A percentile compares a stretch with the other conserved stretches of the same genome.
Evolutionary conservation across 2,797 vertebrate species (phyloP).

Genomic region (Brachyalestes nurse): DNA sequence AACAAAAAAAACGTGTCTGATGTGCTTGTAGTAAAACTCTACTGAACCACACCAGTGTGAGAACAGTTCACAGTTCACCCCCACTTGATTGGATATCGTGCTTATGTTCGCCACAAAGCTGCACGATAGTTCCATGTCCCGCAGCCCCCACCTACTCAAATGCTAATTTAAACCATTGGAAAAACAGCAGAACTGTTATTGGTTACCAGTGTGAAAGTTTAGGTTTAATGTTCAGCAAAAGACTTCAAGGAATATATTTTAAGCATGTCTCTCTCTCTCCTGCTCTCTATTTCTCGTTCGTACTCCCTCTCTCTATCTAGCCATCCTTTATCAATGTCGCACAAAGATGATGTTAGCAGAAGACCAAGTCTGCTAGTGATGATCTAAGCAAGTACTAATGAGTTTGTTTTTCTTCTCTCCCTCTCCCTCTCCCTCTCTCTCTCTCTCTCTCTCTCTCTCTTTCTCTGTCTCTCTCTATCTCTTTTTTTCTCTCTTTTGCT

Average conservation of each 20-base stretch:
- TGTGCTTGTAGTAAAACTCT: too few species aligned
- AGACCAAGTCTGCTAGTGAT: neutral
- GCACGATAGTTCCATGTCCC: too few species aligned
- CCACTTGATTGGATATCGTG: constrained; percentile 25
- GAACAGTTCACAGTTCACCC: too few species aligned
- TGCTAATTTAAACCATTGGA: constrained; percentile 28
- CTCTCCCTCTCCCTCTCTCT: constrained; percentile 1
- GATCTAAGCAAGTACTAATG: neutral
- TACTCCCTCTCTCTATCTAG: neutral
- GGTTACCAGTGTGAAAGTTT: neutral
- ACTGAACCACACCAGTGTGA: too few species aligned
- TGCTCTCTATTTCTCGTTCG: neutral
- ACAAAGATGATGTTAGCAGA: neutral
- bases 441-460: neutral
- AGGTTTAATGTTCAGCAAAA: neutral
- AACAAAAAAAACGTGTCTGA: too few species aligned
- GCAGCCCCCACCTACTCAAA: constrained; percentile 29
- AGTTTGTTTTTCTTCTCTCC: constrained; percentile 3
- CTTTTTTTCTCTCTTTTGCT: too few species aligned
- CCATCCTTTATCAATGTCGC: neutral
- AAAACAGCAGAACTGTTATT: constrained; percentile 25
- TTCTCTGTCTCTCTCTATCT: too few species aligned
- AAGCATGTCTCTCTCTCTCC: constrained; percentile 3
- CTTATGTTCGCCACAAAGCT: too few species aligned
- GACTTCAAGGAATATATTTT: constrained; percentile 22